Evolutionary conservation across 1,140 invertebrate species (phyloP), one percentile per base, ranked within the genome.

Genomic region (Cheumatopsyche charites): DNA sequence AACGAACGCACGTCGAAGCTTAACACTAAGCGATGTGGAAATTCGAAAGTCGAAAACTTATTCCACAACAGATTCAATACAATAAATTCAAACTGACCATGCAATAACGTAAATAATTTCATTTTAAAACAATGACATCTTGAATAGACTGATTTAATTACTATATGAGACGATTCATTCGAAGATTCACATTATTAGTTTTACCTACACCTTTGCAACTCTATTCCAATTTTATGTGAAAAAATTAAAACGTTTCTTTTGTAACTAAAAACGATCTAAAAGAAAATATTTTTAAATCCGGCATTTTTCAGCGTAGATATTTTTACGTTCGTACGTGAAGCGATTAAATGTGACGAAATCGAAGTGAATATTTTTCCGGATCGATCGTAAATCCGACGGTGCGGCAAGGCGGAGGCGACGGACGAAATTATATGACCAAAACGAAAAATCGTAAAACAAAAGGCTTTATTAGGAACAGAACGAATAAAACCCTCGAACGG

Each of bases 401-500:
- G 49, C 52, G 47, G 68, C 29, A 36, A 36, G 9, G 29, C 62
- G 68, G 62, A 70, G 42, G 25, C 52, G 63, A 21, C 26, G 49
- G 13, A 62, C 23, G 67, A 74, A 70, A 71, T 74, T 74, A 74
- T 70, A 68, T 71, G 58, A 71, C 45, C 73, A 70, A 70, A 70
- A 66, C 66, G 67, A 71, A 71, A 62, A 74, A 67, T 69, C 70
- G 69, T 74, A 74, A 74, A 74, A 74, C 62, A 67, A 63, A 70
- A 69, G 61, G 70, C 73, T 74, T 74, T 74, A 74, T 74, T 74
- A 74, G 73, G 58, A 41, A 67, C 41, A 66, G 70, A 71, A 71
- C 73, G 67, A 72, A 74, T 74, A 74, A 62, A 52, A 62, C 45
- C 42, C 26, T 63, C 62, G 29, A 21, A 3, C 47, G 47, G 47